Evolutionary conservation across 1,140 invertebrate genomes (phyloP).

Genomic region (Agrypnia vestita): DNA sequence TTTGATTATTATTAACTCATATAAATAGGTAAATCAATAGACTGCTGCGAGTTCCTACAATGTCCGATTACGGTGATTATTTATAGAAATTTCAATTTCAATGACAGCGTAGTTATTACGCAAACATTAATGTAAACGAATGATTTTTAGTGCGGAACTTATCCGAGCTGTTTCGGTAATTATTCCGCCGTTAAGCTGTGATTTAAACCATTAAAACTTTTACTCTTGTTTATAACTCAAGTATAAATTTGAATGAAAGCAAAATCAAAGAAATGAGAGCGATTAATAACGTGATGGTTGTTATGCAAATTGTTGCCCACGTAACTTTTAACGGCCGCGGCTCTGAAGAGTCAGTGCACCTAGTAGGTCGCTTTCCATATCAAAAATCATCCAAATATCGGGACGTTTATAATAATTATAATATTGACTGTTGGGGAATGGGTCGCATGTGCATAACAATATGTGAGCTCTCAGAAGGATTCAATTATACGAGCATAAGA

Average conservation of each 20-base stretch:
- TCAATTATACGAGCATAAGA: no score
- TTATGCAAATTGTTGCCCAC: slow-evolving; percentile 30
- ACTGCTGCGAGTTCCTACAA: no score
- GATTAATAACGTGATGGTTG: slow-evolving; percentile 25
- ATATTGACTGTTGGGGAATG: no score
- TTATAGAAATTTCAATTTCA: neutral
- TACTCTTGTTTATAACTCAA: slow-evolving; percentile 29
- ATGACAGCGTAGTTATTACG: neutral
- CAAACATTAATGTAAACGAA: neutral
- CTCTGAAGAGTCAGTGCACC: neutral
- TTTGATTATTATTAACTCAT: no score
- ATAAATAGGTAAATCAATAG: no score
- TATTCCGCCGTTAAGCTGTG: slow-evolving; percentile 1
- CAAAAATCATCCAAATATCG: no score
- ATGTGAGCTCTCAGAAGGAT: no score
- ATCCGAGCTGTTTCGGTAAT: neutral
- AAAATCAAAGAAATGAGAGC: slow-evolving; percentile 33
- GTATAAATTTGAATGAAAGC: slow-evolving; percentile 27
- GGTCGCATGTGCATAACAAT: no score
- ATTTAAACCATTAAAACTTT: slow-evolving; percentile 25
- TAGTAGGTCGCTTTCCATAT: neutral
- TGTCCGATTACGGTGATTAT: no score
- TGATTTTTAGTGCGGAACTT: slow-evolving; percentile 32
- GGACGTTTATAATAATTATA: no score
- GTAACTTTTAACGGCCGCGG: neutral